These are phyloP conservation scores for Kuschelorhynchus macadamiae DNA, from an alignment of 2,888 invertebrate genomes.

Conservation along the genomic window DNA sequence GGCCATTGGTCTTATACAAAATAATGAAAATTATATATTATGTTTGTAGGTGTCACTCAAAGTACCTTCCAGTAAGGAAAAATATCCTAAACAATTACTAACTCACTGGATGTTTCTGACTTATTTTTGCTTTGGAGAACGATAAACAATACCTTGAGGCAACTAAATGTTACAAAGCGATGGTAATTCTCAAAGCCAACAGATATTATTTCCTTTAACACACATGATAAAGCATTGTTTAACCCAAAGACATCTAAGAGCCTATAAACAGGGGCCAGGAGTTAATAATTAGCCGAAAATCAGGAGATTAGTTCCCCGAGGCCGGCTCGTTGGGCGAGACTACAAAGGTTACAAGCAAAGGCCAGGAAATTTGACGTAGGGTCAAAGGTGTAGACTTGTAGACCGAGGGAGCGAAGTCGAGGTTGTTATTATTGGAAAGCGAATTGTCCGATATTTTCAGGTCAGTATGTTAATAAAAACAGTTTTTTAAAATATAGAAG, in stretches of 20 bases:
- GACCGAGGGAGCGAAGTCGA: too few species aligned
- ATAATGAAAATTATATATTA: too few species aligned
- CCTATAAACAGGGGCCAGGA: conserved; percentile 44
- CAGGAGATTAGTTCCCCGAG: conserved; percentile 59
- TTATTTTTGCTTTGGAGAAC: background rate
- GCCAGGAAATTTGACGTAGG: conserved; percentile 67
- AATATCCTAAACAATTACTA: background rate
- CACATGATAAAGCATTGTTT: conserved; percentile 49
- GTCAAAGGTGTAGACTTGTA: conserved; percentile 58
- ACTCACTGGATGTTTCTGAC: background rate
- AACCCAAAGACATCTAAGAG: conserved; percentile 45
- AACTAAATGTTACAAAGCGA: conserved; percentile 32
- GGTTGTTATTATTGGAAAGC: too few species aligned
- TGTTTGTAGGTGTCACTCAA: too few species aligned
- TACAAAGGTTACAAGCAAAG: conserved; percentile 64
- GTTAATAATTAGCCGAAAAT: conserved; percentile 63
- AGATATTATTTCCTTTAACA: conserved; percentile 49
- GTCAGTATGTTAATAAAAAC: too few species aligned
- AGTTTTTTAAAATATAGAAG: too few species aligned
- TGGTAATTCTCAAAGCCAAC: conserved; percentile 45
- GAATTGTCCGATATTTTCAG: too few species aligned
- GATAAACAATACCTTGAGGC: conserved; percentile 23
- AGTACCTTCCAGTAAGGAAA: too few species aligned
- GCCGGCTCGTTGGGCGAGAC: conserved; percentile 57
- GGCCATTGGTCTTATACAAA: too few species aligned